Evolutionary conservation across 2,113 vertebrate species (phyloP).

Genomic region (Cyanoramphus novaezelandiae): DNA sequence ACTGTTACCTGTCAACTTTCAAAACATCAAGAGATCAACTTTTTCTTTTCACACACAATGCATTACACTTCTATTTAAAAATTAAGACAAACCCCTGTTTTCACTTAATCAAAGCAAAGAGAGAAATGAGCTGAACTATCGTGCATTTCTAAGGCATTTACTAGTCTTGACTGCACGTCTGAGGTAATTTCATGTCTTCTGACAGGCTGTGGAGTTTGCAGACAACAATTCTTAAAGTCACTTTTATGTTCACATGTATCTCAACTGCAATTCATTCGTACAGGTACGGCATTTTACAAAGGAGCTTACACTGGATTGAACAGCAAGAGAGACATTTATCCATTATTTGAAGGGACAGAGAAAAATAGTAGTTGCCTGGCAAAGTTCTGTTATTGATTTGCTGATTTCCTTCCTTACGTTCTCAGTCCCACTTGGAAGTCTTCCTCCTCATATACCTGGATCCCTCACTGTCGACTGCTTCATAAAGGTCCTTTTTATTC

Average conservation of each 20-base stretch:
- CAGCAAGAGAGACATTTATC: neutral
- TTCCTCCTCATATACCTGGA: slow-evolving; percentile 84
- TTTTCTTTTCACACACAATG: neutral
- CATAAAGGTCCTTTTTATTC: slow-evolving; percentile 87
- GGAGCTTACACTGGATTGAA: neutral
- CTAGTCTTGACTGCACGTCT: neutral
- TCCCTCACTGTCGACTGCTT: slow-evolving; percentile 88
- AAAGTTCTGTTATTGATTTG: neutral
- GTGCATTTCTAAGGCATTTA: neutral
- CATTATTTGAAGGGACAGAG: neutral
- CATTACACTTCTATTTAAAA: neutral
- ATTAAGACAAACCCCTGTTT: neutral
- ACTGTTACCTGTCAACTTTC: neutral
- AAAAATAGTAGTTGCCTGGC: neutral
- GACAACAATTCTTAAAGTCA: neutral
- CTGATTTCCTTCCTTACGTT: neutral
- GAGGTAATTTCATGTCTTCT: neutral
- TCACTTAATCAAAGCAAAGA: neutral
- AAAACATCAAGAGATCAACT: neutral
- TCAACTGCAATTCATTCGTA: slow-evolving; percentile 27
- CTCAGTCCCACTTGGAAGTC: slow-evolving; percentile 92
- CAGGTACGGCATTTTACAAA: neutral
- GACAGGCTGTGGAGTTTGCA: neutral
- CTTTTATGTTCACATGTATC: neutral
- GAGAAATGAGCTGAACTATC: neutral